Conservation (phyloP, 2,797 vertebrate genomes). For the Pseudomugil gertrudae region DNA sequence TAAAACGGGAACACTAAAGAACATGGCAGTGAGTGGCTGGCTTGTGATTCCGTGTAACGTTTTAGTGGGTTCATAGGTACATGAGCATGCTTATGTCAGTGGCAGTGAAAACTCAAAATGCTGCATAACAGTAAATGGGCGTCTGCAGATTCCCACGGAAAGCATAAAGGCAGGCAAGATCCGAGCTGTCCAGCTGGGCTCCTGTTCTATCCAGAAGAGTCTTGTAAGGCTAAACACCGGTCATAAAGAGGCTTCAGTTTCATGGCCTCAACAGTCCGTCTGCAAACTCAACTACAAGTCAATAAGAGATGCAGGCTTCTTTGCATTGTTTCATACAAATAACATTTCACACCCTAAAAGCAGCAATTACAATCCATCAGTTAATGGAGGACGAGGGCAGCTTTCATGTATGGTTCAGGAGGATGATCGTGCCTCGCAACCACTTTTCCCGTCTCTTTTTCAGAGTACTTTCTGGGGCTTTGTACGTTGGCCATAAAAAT, state of each 20-base stretch:
- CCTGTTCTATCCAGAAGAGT: constrained; percentile 29
- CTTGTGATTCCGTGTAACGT: constrained; percentile 39
- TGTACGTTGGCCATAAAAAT: constrained; percentile 40
- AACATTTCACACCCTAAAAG: constrained; percentile 72
- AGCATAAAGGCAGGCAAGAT: constrained; percentile 34
- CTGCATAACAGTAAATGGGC: constrained; percentile 31
- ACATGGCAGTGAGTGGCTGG: constrained; percentile 67
- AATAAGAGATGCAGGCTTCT: constrained; percentile 49
- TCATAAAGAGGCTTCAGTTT: constrained; percentile 83
- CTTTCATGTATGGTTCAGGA: constrained; percentile 61
- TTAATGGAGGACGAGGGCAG: constrained; percentile 67
- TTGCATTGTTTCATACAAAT: constrained; percentile 76
- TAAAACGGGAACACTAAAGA: constrained; percentile 51
- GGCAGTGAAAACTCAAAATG: constrained; percentile 40
- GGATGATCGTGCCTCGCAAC: constrained; percentile 11
- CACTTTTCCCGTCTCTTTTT: constrained; percentile 12
- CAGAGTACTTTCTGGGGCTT: constrained; percentile 16
- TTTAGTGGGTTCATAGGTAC: constrained; percentile 39
- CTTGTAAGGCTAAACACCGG: constrained; percentile 51
- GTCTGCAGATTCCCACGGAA: constrained; percentile 29
- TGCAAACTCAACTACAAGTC: constrained; percentile 39
- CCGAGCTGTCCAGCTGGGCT: constrained; percentile 40
- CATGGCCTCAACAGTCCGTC: constrained; percentile 73
- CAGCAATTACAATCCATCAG: constrained; percentile 79
- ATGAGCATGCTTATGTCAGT: constrained; percentile 38